phyloP scores from a whole-genome alignment of 2,888 invertebrate species.

The Andricus curvator region DNA sequence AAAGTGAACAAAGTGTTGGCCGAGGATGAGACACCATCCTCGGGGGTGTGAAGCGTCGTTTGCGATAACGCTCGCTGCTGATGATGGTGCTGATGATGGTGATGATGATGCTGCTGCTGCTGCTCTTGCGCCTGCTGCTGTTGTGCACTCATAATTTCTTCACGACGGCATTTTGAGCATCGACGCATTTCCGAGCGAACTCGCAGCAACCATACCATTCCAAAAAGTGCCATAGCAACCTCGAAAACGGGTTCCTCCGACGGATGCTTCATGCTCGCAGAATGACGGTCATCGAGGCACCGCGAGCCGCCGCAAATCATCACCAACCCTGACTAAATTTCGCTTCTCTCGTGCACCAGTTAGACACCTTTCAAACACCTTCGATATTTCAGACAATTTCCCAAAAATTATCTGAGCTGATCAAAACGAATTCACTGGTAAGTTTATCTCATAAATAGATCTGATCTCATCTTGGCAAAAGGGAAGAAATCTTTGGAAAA shows the following conservation, averaged over 20 bases:
- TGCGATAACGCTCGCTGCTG: constrained; percentile 59
- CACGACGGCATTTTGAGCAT: constrained; percentile 85
- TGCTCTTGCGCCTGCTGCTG: constrained; percentile 67
- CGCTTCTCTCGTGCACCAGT: not conserved
- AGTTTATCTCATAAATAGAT: not conserved
- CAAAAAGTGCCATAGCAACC: constrained; percentile 90
- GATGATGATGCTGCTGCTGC: constrained; percentile 71
- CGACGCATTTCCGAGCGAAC: constrained; percentile 89
- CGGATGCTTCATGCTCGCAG: constrained; percentile 77
- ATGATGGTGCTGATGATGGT: constrained; percentile 66
- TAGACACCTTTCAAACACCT: not conserved
- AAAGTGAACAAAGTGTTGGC: constrained; percentile 80
- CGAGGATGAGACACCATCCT: constrained; percentile 72
- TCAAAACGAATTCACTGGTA: not conserved
- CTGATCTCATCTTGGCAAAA: not conserved
- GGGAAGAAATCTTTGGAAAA: not conserved
- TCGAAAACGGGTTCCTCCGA: constrained; percentile 71
- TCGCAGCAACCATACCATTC: constrained; percentile 91
- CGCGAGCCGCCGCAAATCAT: constrained; percentile 73
- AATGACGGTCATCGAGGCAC: constrained; percentile 74
- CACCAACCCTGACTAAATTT: constrained; percentile 53
- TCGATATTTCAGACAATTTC: not conserved
- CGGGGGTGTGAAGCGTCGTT: constrained; percentile 64
- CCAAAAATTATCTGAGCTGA: not conserved
- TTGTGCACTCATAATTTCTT: constrained; percentile 75